Evolutionary conservation across 2,797 vertebrate genomes (phyloP), one percentile per base, ranked within the genome.

Genomic region (Coendou prehensilis): DNA sequence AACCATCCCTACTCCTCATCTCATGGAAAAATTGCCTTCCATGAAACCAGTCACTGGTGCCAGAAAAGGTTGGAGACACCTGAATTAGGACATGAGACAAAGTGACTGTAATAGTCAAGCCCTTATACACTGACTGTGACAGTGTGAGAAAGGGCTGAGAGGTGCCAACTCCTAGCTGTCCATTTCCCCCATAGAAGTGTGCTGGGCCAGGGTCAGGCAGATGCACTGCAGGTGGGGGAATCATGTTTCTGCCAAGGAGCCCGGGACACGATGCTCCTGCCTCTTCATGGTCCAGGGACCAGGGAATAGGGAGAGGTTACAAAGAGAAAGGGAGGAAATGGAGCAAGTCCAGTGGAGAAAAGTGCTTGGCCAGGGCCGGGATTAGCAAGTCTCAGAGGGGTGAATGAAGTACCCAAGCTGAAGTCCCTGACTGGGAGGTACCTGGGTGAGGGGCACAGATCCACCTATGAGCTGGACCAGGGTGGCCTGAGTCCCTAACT

Each of bases 391-490:
- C 1, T 80, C 7, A 3, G 15, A 0, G 1, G 5, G 30, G 30
- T 0, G 5, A 26, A 59, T 28, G n/a, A 14, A 28, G 33, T 6
- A 52, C 22, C 23, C 59, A 64, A 13, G 13, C 50, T n/a, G 28
- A 67, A 20, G 13, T 2, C 11, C 33, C 20, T 30, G 41, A 30
- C 52, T 11, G 73, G 28, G n/a, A 87, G 59, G 15, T 1, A 3
- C 82, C 20, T 59, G 20, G 2, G 11, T 45, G 8, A 81, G 45
- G 5, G 75, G n/a, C 33, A 26, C 1, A 52, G 50, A 52, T 2
- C 2, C 6, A 1, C 30, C 22, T 0, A 1, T 30, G 47, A 20
- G 30, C 6, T 1, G 57, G 57, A 14, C 64, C 11, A 26, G 7
- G 10, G 8, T 23, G 13, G 13, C 8, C 28, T 15, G 4, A 69